Evolutionary conservation across 2,888 invertebrate species (phyloP).

Genomic region (Myopa tessellatipennis): DNA sequence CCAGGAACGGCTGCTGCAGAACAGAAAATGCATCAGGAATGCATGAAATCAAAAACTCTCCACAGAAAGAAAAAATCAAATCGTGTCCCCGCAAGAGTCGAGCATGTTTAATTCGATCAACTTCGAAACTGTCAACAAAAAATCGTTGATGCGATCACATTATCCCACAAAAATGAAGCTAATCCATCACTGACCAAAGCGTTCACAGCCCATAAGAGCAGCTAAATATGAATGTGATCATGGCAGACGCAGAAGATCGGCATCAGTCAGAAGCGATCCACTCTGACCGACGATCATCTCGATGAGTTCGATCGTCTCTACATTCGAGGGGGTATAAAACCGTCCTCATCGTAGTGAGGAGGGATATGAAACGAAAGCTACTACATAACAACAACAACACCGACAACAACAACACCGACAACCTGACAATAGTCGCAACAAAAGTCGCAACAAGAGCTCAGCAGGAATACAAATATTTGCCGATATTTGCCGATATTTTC

Average conservation of each 20-base stretch:
- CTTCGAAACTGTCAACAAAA: slow-evolving; percentile 49
- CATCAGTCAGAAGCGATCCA: neutral
- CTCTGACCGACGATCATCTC: slow-evolving; percentile 5
- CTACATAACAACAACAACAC: too few relatives aligned
- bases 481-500: too few relatives aligned
- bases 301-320: slow-evolving; percentile 24
- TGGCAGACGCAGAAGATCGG: slow-evolving; percentile 12
- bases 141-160: slow-evolving; percentile 63
- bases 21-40: slow-evolving; percentile 43
- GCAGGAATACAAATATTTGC: too few relatives aligned
- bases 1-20: slow-evolving; percentile 55
- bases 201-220: slow-evolving; percentile 42
- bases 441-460: too few relatives aligned
- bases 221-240: neutral
- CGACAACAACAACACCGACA: too few relatives aligned
- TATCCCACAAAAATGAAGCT: slow-evolving; percentile 66
- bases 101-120: slow-evolving; percentile 42
- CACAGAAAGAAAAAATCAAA: slow-evolving; percentile 24
- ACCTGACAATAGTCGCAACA: too few relatives aligned
- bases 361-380: too few relatives aligned
- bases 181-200: slow-evolving; percentile 62
- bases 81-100: slow-evolving; percentile 24
- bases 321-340: neutral
- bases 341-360: neutral
- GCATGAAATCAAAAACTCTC: slow-evolving; percentile 34